These are phyloP conservation scores for Ormyrus thymus DNA, from an alignment of 2,888 invertebrate genomes.

Conservation along the genomic window DNA sequence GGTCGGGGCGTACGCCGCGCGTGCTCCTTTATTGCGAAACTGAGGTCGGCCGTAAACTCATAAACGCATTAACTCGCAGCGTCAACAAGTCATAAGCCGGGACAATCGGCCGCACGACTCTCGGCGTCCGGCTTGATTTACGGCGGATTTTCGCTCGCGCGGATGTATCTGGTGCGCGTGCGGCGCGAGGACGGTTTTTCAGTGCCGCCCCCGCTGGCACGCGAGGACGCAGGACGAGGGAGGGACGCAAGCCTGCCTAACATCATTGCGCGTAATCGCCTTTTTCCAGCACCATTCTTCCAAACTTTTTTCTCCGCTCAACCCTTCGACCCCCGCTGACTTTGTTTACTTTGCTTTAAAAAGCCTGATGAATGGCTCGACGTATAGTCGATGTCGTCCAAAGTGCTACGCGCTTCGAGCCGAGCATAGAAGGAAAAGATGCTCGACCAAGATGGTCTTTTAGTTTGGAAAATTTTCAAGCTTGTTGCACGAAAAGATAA, in stretches of 20 bases:
- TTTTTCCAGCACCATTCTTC: too few relatives aligned
- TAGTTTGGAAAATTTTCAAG: too few relatives aligned
- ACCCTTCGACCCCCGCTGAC: neutral
- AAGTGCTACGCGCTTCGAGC: neutral
- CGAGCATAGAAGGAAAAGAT: too few relatives aligned
- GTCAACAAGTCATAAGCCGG: conserved; percentile 69
- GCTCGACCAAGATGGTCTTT: too few relatives aligned
- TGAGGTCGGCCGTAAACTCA: conserved; percentile 65
- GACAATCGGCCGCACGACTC: conserved; percentile 59
- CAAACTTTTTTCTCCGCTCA: too few relatives aligned
- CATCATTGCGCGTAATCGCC: too few relatives aligned
- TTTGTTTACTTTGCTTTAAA: neutral
- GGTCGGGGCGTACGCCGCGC: conserved; percentile 35
- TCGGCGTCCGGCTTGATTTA: conserved; percentile 12
- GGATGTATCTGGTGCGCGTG: neutral
- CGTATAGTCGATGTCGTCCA: neutral
- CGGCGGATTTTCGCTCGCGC: too few relatives aligned
- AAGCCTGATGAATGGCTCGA: neutral
- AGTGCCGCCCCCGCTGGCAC: conserved; percentile 63
- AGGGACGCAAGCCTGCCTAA: too few relatives aligned
- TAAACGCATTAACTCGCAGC: conserved; percentile 67
- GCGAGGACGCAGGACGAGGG: conserved; percentile 61
- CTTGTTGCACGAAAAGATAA: too few relatives aligned
- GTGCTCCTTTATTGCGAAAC: conserved; percentile 59
- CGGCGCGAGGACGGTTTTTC: neutral